Percentiles rank a stretch among this genome's conserved stretches.
These are phyloP conservation scores for Coendou prehensilis DNA, from an alignment of 2,797 vertebrate genomes.

Conservation along the genomic window DNA sequence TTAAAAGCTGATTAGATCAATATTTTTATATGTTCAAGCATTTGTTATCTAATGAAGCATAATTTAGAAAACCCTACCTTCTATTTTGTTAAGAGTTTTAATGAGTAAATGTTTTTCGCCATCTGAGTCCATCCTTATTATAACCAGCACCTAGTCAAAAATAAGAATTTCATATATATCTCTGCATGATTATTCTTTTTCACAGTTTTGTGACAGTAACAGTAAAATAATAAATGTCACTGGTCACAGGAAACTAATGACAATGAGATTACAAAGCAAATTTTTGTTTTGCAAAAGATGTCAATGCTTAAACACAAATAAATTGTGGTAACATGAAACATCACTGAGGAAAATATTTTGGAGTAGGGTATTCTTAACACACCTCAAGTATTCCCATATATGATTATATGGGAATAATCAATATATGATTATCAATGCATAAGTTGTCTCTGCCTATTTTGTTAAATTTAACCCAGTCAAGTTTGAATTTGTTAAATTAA, in stretches of 20 bases:
- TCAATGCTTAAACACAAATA: slow-evolving; percentile 48
- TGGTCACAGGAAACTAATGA: slow-evolving; percentile 42
- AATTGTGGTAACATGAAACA: slow-evolving; percentile 44
- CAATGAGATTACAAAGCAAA: slow-evolving; percentile 35
- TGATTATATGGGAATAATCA: too few species aligned
- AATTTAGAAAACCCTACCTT: slow-evolving; percentile 89
- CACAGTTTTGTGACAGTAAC: slow-evolving; percentile 53
- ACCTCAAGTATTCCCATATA: neutral
- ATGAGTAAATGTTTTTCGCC: slow-evolving; percentile 88
- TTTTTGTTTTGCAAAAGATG: slow-evolving; percentile 50
- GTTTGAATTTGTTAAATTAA: slow-evolving; percentile 22
- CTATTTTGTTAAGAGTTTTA: slow-evolving; percentile 87
- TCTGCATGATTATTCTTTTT: slow-evolving; percentile 65
- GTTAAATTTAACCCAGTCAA: slow-evolving; percentile 16
- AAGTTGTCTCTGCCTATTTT: slow-evolving; percentile 5
- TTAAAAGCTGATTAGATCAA: slow-evolving; percentile 45
- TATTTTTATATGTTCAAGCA: slow-evolving; percentile 57
- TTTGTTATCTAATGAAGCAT: slow-evolving; percentile 55
- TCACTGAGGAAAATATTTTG: slow-evolving; percentile 22
- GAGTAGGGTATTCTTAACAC: neutral
- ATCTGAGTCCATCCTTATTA: slow-evolving; percentile 90
- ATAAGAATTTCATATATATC: slow-evolving; percentile 74
- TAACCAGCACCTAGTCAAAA: slow-evolving; percentile 92
- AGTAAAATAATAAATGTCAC: slow-evolving; percentile 54
- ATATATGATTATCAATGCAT: neutral